Conservation (phyloP, 1,140 invertebrate species). For the Brachionus calyciflorus region DNA sequence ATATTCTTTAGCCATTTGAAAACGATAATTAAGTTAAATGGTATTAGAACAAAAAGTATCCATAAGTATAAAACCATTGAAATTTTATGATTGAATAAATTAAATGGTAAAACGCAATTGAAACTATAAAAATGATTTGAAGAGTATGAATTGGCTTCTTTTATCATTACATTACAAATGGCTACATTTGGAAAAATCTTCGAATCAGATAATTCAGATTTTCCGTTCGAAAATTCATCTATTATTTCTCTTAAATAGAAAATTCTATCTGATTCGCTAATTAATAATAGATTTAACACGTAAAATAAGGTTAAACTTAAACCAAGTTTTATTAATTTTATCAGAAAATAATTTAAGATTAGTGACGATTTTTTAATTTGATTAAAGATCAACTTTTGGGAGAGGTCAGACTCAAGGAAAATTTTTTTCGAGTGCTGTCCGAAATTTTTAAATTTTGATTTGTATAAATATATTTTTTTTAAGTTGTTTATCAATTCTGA, state of each 20-base stretch:
- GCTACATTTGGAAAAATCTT: conserved; percentile 17
- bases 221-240: neutral
- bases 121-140: conserved; percentile 24
- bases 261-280: neutral
- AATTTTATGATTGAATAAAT: conserved; percentile 36
- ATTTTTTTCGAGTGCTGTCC: neutral
- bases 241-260: neutral
- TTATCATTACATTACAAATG: conserved; percentile 8
- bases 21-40: neutral
- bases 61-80: conserved; percentile 4
- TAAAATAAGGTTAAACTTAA: neutral
- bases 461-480: neutral
- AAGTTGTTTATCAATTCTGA: neutral
- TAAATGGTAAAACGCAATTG: conserved; percentile 18
- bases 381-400: neutral
- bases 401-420: neutral
- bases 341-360: neutral
- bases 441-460: neutral
- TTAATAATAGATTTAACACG: neutral
- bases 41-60: conserved; percentile 52
- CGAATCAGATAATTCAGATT: neutral
- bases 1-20: neutral
- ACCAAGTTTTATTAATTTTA: neutral
- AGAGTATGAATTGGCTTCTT: neutral
- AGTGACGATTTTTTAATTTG: neutral